Percentiles rank a stretch among this genome's conserved stretches.
Evolutionary conservation across 2,113 vertebrate species (phyloP).

Genomic region (Rhynchopsitta pachyrhyncha): DNA sequence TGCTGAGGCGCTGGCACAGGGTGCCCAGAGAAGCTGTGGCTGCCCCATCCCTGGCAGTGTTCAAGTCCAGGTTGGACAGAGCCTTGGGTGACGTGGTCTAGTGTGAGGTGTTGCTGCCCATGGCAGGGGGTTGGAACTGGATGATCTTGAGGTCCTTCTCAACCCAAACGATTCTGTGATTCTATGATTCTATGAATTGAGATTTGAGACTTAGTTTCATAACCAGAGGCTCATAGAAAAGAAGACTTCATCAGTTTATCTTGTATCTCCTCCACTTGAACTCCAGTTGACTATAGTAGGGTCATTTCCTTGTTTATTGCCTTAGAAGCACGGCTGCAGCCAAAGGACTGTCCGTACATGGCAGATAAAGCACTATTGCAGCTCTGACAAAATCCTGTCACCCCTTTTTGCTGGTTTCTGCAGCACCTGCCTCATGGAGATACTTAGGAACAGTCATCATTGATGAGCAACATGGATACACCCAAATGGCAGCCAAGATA

Average conservation of each 20-base stretch:
- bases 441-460: not conserved
- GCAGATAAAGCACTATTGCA: not conserved
- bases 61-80: not conserved
- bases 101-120: not conserved
- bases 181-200: not conserved
- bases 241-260: not conserved
- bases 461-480: not conserved
- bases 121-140: too few relatives aligned
- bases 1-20: not conserved
- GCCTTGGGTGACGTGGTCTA: not conserved
- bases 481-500: not conserved
- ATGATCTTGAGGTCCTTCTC: not conserved
- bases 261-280: not conserved
- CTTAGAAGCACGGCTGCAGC: not conserved
- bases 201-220: not conserved
- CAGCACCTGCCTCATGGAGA: not conserved
- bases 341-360: fast-evolving
- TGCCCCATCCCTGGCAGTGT: too few relatives aligned
- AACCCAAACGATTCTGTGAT: not conserved
- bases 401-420: not conserved
- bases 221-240: not conserved
- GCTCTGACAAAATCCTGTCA: not conserved
- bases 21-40: not conserved
- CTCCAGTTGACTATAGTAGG: not conserved
- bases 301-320: not conserved